Base-by-base conservation (phyloP, 2,797 vertebrate genomes). In the Alfaro cultratus region DNA sequence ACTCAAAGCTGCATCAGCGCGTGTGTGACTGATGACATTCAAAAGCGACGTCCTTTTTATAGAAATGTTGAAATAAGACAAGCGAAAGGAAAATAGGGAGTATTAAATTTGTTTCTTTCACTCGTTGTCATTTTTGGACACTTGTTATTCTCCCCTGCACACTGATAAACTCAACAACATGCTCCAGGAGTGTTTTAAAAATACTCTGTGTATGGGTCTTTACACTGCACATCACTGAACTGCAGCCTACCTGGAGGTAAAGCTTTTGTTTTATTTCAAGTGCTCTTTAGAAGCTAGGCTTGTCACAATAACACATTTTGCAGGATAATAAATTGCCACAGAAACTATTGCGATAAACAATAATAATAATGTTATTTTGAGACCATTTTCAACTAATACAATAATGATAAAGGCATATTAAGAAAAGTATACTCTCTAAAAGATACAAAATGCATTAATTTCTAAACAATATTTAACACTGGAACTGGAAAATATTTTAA, bases 1-100 rank as follows among this genome's bases (percentile, higher is more conserved):
- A 93, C 92, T 93, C 89, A 93, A 93, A 91, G 91, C 82, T 80
- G 88, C 83, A 84, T 81, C 77, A 72, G 78, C 39, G 23, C 13
- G 12, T n/a, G 67, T 70, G 67, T 68, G 74, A 60, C 73, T 55
- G 53, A 82, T 60, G 78, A 87, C 71, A 85, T 91, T 88, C 75
- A 88, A 89, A 89, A 83, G 83, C 77, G 34, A 78, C 85, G 83
- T 85, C 73, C 62, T 11, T 55, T 77, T 89, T 86, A 89, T 79
- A 74, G 82, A 64, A 47, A 53, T 57, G 72, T 80, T 83, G 67
- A 88, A 92, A 91, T 87, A 86, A 77, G 78, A 55, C 51, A 21
- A 60, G 83, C 64, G 60, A 86, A 81, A n/a, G 1, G 64, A 5
- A 84, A 83, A 84, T 75, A 81, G 64, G 70, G 71, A 23, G 77